phyloP scores from a whole-genome alignment of 2,888 invertebrate species.

The Oxyteleia sp. region DNA sequence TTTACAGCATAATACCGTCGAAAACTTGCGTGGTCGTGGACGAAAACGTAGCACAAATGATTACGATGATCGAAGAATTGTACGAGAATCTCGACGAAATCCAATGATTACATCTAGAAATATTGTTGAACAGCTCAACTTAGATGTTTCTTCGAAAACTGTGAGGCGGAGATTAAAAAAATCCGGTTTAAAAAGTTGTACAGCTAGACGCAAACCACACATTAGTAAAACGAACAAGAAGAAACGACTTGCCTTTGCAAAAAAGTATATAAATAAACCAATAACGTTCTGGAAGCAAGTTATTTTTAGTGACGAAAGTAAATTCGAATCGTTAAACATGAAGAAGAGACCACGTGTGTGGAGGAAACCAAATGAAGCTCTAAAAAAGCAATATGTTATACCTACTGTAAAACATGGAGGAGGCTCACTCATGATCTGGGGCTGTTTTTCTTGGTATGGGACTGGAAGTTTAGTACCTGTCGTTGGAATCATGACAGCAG shows the following conservation, averaged over 20 bases:
- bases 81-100: slow-evolving; percentile 28
- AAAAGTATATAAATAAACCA: slow-evolving; percentile 29
- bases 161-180: slow-evolving; percentile 19
- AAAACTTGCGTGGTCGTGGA: slow-evolving; percentile 13
- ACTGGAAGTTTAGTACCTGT: slow-evolving; percentile 24
- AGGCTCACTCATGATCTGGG: slow-evolving; percentile 17
- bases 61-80: slow-evolving; percentile 9
- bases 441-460: slow-evolving; percentile 21
- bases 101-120: slow-evolving; percentile 38
- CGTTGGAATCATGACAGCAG: slow-evolving; percentile 18
- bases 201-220: slow-evolving; percentile 9
- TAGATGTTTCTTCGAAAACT: slow-evolving; percentile 24
- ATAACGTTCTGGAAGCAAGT: slow-evolving; percentile 30
- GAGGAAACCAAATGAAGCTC: slow-evolving; percentile 23
- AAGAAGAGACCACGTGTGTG: slow-evolving; percentile 42
- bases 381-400: slow-evolving; percentile 20
- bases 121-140: slow-evolving; percentile 33
- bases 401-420: slow-evolving; percentile 37
- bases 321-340: slow-evolving; percentile 35
- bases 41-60: slow-evolving; percentile 5
- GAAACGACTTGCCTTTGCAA: slow-evolving; percentile 41
- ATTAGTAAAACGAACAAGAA: slow-evolving; percentile 36
- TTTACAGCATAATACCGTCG: slow-evolving; percentile 31
- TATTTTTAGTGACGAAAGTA: slow-evolving; percentile 38
- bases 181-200: slow-evolving; percentile 12